phyloP scores from a whole-genome alignment of 2,113 vertebrate species.

The Verasper variegatus region DNA sequence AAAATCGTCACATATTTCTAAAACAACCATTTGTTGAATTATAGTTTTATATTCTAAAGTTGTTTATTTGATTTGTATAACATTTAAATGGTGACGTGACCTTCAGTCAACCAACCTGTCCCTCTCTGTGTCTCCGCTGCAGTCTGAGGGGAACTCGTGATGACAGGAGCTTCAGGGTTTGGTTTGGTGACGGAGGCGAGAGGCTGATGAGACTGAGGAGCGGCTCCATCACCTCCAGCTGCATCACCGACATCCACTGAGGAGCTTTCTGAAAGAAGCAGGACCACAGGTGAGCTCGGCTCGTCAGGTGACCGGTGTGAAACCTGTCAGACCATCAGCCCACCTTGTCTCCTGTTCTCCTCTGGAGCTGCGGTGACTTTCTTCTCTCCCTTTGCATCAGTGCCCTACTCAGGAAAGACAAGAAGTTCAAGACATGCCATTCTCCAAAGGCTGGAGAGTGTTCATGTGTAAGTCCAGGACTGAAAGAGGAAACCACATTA shows the following conservation, averaged over 20 bases:
- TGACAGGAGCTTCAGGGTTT: constrained; percentile 15
- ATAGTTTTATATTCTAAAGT: too few species aligned
- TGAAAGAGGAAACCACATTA: too few species aligned
- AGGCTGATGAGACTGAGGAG: constrained; percentile 32
- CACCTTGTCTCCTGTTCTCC: constrained; percentile 50
- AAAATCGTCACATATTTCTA: too few species aligned
- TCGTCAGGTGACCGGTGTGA: background rate
- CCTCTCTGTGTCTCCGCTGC: background rate
- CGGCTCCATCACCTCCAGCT: background rate
- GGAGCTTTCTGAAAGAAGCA: constrained; percentile 19
- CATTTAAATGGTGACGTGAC: background rate
- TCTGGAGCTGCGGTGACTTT: background rate
- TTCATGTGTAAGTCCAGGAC: too few species aligned
- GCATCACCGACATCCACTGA: constrained; percentile 1
- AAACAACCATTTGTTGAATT: too few species aligned
- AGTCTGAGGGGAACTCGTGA: background rate
- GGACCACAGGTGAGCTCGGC: background rate
- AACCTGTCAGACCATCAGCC: background rate
- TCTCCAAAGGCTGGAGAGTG: too few species aligned
- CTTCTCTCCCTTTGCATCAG: constrained; percentile 52
- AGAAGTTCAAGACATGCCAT: background rate
- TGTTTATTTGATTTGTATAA: too few species aligned
- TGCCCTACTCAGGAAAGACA: constrained; percentile 50
- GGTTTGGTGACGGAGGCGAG: constrained; percentile 37
- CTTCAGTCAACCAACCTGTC: constrained; percentile 23